Conservation (phyloP, 2,888 invertebrate species). For the Incurvaria masculella region DNA sequence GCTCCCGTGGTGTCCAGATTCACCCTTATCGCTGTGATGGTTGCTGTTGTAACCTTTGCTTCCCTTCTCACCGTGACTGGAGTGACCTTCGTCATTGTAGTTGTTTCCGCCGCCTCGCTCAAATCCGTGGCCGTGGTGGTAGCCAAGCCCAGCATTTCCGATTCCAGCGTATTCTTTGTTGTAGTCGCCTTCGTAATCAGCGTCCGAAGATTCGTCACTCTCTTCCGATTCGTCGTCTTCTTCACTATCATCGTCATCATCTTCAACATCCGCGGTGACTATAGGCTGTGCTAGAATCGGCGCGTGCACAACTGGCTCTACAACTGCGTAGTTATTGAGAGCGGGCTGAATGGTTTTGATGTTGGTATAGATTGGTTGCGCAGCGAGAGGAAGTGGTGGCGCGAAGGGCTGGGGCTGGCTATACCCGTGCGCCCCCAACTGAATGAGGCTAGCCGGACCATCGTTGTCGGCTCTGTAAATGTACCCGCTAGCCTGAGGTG, state of each 20-base stretch:
- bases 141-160: slow-evolving; percentile 1
- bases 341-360: slow-evolving; percentile 18
- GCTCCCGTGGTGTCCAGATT: slow-evolving; percentile 52
- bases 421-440: slow-evolving; percentile 36
- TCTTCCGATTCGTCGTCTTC: slow-evolving; percentile 20
- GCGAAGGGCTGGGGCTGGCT: slow-evolving; percentile 31
- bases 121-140: slow-evolving; percentile 22
- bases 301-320: not conserved
- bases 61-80: slow-evolving; percentile 54
- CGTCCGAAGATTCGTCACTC: slow-evolving; percentile 17
- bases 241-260: slow-evolving; percentile 33
- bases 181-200: slow-evolving; percentile 20
- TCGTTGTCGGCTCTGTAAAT: slow-evolving; percentile 48
- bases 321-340: slow-evolving; percentile 1
- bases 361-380: slow-evolving; percentile 24
- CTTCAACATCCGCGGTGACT: slow-evolving; percentile 19
- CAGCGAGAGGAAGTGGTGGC: slow-evolving; percentile 26
- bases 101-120: slow-evolving; percentile 47
- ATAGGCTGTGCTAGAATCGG: not conserved
- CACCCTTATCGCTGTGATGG: slow-evolving; percentile 54
- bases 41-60: slow-evolving; percentile 53
- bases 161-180: slow-evolving; percentile 16
- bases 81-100: slow-evolving; percentile 44
- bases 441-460: slow-evolving; percentile 45
- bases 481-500: slow-evolving; percentile 54